These are phyloP conservation scores for Lumbricus terrestris DNA, from an alignment of 2,888 invertebrate genomes.

Conservation along the genomic window DNA sequence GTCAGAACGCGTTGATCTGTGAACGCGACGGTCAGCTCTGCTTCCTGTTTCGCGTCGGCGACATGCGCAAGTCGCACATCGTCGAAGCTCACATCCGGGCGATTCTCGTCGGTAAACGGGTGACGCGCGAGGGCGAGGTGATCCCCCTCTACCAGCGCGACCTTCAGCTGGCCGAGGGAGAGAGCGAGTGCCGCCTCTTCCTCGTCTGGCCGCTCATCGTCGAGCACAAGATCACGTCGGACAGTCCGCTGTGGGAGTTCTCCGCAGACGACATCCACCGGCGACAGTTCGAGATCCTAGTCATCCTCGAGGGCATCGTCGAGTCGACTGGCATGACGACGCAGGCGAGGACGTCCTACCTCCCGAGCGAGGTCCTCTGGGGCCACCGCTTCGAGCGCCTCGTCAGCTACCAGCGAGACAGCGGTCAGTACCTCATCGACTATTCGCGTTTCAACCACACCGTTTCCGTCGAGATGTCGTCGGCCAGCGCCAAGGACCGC, in stretches of 20 bases:
- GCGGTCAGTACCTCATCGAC: constrained; percentile 58
- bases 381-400: constrained; percentile 58
- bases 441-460: constrained; percentile 58
- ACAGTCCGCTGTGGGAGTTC: constrained; percentile 85
- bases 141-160: constrained; percentile 92
- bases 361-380: constrained; percentile 60
- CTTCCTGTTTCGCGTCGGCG: constrained; percentile 91
- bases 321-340: constrained; percentile 76
- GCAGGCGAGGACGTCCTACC: constrained; percentile 62
- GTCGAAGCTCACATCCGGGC: constrained; percentile 92
- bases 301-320: constrained; percentile 87
- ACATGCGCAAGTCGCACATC: constrained; percentile 90
- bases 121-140: constrained; percentile 87
- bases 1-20: constrained; percentile 85
- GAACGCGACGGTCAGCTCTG: constrained; percentile 86
- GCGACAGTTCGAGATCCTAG: constrained; percentile 92
- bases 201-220: constrained; percentile 98
- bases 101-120: constrained; percentile 88
- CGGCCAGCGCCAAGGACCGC: constrained; percentile 50
- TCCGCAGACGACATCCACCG: constrained; percentile 86
- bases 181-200: constrained; percentile 86
- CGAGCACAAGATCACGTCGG: constrained; percentile 88
- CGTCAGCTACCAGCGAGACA: constrained; percentile 57
- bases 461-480: constrained; percentile 51
- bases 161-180: constrained; percentile 77